These are phyloP conservation scores for Phodopus roborovskii DNA, from an alignment of 2,113 vertebrate species.

Conservation along the genomic window DNA sequence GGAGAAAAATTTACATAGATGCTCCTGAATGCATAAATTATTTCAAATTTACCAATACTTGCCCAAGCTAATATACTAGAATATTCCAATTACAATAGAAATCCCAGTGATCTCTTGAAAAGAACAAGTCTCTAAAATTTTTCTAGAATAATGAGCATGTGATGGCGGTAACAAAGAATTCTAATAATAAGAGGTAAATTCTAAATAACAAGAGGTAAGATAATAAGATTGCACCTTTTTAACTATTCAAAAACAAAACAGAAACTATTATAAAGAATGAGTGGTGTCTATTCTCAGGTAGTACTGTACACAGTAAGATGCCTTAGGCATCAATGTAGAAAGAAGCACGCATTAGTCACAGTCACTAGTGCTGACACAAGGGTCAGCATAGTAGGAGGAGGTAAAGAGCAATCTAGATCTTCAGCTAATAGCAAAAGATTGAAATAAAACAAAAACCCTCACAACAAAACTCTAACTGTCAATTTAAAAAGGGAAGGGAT, in stretches of 20 bases:
- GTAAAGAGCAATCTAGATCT: slow-evolving; percentile 7
- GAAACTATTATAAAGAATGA: slow-evolving; percentile 35
- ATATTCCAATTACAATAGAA: slow-evolving; percentile 52
- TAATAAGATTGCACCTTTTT: slow-evolving; percentile 7
- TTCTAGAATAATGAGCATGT: slow-evolving; percentile 50
- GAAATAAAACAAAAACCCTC: slow-evolving; percentile 13
- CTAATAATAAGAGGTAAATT: not conserved
- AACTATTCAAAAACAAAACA: slow-evolving; percentile 41
- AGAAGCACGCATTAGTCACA: not conserved
- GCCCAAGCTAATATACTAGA: not conserved
- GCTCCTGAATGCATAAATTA: slow-evolving; percentile 7
- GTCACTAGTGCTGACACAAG: not conserved
- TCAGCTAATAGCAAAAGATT: slow-evolving; percentile 43
- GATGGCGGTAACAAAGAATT: not conserved
- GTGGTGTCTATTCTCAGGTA: not conserved
- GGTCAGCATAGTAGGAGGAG: not conserved
- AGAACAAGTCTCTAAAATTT: slow-evolving; percentile 39
- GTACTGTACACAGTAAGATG: not conserved
- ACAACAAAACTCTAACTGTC: not conserved
- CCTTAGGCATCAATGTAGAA: not conserved
- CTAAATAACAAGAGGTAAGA: not conserved
- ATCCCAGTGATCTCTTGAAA: not conserved
- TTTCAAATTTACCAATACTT: slow-evolving; percentile 26
- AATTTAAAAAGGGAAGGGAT: not conserved
- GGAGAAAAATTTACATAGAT: slow-evolving; percentile 28